A percentile compares a stretch with the other conserved stretches of the same genome.
Conservation (phyloP, 1,140 invertebrate species). For the Heliconius hewitsoni region DNA sequence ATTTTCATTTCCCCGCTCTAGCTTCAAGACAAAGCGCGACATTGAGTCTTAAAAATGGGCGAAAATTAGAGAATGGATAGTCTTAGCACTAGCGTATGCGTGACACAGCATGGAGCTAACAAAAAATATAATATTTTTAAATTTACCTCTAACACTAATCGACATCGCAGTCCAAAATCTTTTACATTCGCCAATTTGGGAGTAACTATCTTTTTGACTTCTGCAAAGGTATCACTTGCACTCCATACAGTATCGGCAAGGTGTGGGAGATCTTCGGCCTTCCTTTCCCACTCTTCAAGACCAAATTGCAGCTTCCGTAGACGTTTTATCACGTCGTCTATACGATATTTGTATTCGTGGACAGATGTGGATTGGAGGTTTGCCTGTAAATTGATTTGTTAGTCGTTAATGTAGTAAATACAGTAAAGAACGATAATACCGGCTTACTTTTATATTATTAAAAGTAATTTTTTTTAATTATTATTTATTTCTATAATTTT, state of each 20-base stretch:
- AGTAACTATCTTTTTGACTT: conserved; percentile 47
- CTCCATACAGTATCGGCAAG: conserved; percentile 70
- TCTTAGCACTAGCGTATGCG: background rate
- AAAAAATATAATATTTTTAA: background rate
- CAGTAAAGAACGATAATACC: too few relatives aligned
- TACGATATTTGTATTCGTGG: conserved; percentile 72
- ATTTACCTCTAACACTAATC: conserved; percentile 62
- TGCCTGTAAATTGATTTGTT: conserved; percentile 49
- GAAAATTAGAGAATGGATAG: background rate
- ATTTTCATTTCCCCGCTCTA: too few relatives aligned
- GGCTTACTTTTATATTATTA: too few relatives aligned
- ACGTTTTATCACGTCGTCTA: conserved; percentile 72
- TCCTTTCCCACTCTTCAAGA: conserved; percentile 74
- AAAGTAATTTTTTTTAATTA: too few relatives aligned
- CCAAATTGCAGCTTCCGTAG: conserved; percentile 56
- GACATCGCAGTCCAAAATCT: conserved; percentile 55
- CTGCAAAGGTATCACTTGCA: conserved; percentile 71
- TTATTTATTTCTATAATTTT: too few relatives aligned
- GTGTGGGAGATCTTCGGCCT: conserved; percentile 63
- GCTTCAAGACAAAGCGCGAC: too few relatives aligned
- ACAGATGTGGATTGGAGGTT: conserved; percentile 72
- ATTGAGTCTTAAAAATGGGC: background rate
- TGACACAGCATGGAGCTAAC: too few relatives aligned
- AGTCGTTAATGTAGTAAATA: background rate
- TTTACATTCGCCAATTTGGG: conserved; percentile 50